Base-by-base conservation (phyloP, 2,888 invertebrate species). In the Mesorhabditis sp. region DNA sequence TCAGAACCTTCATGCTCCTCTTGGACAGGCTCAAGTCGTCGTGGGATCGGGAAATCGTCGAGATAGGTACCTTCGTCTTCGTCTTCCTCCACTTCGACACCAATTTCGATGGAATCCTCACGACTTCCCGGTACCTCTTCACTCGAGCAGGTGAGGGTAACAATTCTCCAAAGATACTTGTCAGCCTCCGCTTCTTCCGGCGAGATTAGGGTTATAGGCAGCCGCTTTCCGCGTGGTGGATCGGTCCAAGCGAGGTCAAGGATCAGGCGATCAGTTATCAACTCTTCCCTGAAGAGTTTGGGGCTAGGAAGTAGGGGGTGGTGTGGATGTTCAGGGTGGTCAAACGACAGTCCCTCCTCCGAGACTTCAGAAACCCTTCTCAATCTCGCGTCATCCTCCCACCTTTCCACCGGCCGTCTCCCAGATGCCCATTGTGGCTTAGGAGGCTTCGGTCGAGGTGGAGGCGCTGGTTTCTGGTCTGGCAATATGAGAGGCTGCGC, bases 361-460 rank as follows among this genome's bases (percentile, higher is more conserved):
- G 58, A 50, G 58, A 50, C 58, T 50, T 50, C 58, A 50, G 58
- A 50, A 50, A 50, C 58, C n/a, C n/a, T 50, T n/a, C 58, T 50
- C 58, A 50, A 50, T 2, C 10, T n/a, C 7, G 7, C n/a, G 58
- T 50, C 58, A 13, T 50, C 58, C n/a, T 50, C n/a, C 58, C 58
- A 13, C 58, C n/a, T 1, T 50, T 50, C 58, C 58, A 13, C 58
- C 58, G n/a, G 10, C 1, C n/a, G 10, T 50, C 58, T 50, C n/a
- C 7, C 10, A 0, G 7, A 13, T 2, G 2, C n/a, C 58, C n/a
- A n/a, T 50, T 10, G 7, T n/a, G 10, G n/a, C 7, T n/a, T 50
- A 1, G 58, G 58, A 2, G 58, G 58, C n/a, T 50, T 50, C 58
- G 58, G 58, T 50, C 58, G 58, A 13, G 58, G 58, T n/a, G 58